Evolutionary conservation across 2,797 vertebrate species (phyloP).

Genomic region (Scolopax rusticola): DNA sequence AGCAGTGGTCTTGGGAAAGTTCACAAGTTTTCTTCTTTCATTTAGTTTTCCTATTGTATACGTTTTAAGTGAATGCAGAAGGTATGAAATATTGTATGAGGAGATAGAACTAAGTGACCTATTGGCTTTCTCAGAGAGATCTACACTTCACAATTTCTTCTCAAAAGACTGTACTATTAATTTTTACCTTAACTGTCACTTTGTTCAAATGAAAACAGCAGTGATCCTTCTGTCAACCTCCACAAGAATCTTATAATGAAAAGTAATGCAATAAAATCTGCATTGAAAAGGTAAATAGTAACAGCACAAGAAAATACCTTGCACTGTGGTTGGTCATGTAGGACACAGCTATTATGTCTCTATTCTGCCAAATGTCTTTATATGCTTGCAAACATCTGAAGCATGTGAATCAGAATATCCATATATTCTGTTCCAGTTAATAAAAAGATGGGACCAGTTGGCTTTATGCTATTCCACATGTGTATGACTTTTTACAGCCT

Average conservation of each 20-base stretch:
- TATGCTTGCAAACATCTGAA: not conserved
- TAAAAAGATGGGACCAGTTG: not conserved
- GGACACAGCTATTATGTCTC: not conserved
- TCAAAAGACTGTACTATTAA: not conserved
- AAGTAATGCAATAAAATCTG: not conserved
- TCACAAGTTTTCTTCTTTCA: not conserved
- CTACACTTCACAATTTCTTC: not conserved
- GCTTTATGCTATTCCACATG: not conserved
- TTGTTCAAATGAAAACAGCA: not conserved
- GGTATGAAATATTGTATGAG: not conserved
- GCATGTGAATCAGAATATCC: not conserved
- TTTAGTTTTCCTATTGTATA: not conserved
- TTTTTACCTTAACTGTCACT: not conserved
- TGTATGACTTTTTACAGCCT: not conserved
- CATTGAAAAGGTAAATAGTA: not conserved
- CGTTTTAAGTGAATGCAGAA: not conserved
- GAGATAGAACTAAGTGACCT: not conserved
- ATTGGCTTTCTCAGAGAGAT: not conserved
- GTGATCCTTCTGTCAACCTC: not conserved
- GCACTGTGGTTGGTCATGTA: not conserved
- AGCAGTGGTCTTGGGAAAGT: not conserved
- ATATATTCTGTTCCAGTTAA: not conserved
- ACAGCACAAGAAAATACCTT: not conserved
- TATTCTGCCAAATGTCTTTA: not conserved
- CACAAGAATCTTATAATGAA: not conserved